Conservation (phyloP, 2,888 invertebrate genomes). For the Pterostichus niger region DNA sequence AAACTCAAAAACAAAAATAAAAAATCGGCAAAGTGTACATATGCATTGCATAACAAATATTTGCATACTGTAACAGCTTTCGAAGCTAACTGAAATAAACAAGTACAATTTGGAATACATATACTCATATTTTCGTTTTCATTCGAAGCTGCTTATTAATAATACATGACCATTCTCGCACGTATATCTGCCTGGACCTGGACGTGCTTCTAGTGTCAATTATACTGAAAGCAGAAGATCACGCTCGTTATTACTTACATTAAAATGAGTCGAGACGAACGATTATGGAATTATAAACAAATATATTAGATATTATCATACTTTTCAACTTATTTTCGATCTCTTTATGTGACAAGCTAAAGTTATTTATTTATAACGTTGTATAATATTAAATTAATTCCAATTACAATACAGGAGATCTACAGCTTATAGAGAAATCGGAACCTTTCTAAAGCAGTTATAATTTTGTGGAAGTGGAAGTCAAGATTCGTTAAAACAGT, state of each 20-base stretch:
- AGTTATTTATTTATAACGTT: too few relatives aligned
- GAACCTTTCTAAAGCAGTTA: too few relatives aligned
- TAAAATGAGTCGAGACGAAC: slow-evolving; percentile 5
- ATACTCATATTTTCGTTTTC: slow-evolving; percentile 37
- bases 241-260: slow-evolving; percentile 30
- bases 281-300: slow-evolving; percentile 40
- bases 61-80: slow-evolving; percentile 38
- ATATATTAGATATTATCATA: not conserved
- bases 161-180: slow-evolving; percentile 20
- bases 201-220: slow-evolving; percentile 31
- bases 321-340: not conserved
- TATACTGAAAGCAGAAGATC: not conserved
- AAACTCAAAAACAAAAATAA: not conserved
- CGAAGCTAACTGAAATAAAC: slow-evolving; percentile 31
- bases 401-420: too few relatives aligned
- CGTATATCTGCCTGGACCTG: not conserved
- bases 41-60: slow-evolving; percentile 23
- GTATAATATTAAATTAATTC: too few relatives aligned
- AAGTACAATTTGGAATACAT: slow-evolving; percentile 31
- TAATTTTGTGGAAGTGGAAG: too few relatives aligned
- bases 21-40: slow-evolving; percentile 6
- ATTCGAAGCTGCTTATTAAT: slow-evolving; percentile 41
- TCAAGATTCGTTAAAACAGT: too few relatives aligned
- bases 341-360: too few relatives aligned
- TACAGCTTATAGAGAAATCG: too few relatives aligned